Percentiles rank a stretch among this genome's conserved stretches.
These are phyloP conservation scores for Pseudomyrmex concolor DNA, from an alignment of 1,140 invertebrate genomes.

Conservation along the genomic window DNA sequence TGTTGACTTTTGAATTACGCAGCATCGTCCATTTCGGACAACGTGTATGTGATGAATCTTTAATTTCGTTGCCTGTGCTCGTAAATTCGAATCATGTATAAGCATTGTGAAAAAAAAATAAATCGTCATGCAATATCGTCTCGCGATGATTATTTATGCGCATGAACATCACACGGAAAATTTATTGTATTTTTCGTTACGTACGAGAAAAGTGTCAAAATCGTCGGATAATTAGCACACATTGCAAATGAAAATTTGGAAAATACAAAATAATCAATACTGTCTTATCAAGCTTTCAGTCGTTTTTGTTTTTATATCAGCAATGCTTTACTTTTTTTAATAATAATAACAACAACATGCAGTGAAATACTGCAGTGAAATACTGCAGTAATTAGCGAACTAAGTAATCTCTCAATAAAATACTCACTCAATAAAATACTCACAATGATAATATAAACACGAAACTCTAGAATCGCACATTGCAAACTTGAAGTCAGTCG, in stretches of 20 bases:
- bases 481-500: too few species aligned
- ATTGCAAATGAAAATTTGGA: not conserved
- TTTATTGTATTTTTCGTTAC: not conserved
- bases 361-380: too few species aligned
- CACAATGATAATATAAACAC: too few species aligned
- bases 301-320: too few species aligned
- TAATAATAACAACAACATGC: too few species aligned
- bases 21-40: constrained; percentile 11
- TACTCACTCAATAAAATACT: too few species aligned
- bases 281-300: too few species aligned
- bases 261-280: not conserved
- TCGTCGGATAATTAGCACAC: too few species aligned
- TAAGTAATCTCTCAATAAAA: too few species aligned
- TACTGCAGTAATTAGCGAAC: too few species aligned
- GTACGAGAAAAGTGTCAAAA: not conserved
- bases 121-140: not conserved
- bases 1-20: constrained; percentile 48
- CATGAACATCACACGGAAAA: not conserved
- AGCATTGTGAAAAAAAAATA: constrained; percentile 22
- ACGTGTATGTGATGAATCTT: constrained; percentile 28
- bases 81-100: constrained; percentile 14
- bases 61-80: constrained; percentile 32
- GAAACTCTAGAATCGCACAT: too few species aligned
- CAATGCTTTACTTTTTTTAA: too few species aligned
- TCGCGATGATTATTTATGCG: not conserved